Conservation (phyloP, 2,888 invertebrate species). For the Seira sanloemensis region DNA sequence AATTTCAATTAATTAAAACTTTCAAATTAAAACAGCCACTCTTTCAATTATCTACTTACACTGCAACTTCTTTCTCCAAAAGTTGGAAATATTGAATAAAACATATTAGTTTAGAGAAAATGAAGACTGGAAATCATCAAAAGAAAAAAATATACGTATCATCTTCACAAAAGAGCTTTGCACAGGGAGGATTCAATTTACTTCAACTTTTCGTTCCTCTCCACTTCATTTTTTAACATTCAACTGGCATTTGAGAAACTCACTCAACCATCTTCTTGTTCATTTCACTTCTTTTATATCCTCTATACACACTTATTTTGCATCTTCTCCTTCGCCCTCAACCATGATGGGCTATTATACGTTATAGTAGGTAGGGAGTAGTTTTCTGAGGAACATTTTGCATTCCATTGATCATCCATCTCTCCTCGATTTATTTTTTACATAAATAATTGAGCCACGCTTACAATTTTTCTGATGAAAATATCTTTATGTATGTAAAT, state of each 20-base stretch:
- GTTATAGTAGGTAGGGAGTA: neutral
- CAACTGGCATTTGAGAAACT: neutral
- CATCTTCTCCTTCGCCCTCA: neutral
- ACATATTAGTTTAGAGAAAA: neutral
- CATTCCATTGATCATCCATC: neutral
- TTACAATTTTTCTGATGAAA: neutral
- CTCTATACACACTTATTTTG: neutral
- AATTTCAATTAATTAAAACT: neutral
- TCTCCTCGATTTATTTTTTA: neutral
- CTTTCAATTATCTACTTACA: neutral
- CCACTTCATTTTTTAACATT: neutral
- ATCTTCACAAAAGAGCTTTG: no score
- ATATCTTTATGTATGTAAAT: neutral
- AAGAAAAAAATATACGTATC: neutral
- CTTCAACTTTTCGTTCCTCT: neutral
- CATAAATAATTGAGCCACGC: neutral
- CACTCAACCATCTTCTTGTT: neutral
- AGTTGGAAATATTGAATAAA: neutral
- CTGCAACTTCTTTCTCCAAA: neutral
- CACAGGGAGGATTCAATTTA: neutral
- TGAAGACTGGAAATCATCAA: neutral
- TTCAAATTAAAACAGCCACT: neutral
- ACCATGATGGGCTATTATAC: neutral
- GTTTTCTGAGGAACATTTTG: neutral
- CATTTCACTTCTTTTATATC: neutral